phyloP scores from a whole-genome alignment of 2,888 invertebrate genomes.

The Sericinus montela region DNA sequence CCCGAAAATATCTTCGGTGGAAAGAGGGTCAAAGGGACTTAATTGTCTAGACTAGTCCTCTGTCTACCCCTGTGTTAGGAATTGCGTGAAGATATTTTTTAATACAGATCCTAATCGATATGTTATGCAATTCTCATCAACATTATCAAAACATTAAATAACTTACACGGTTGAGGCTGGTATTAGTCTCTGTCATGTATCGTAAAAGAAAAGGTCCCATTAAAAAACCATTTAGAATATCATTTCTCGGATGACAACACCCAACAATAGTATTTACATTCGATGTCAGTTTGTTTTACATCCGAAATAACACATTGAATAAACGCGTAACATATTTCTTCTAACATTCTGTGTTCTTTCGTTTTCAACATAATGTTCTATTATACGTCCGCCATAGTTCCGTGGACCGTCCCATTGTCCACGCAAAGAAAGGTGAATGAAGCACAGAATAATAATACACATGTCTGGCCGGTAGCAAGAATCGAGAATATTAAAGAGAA shows the following conservation, averaged over 20 bases:
- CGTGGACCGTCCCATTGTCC: slow-evolving; percentile 58
- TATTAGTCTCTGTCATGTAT: slow-evolving; percentile 36
- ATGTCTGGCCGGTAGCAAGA: slow-evolving; percentile 59
- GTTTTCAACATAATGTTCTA: slow-evolving; percentile 63
- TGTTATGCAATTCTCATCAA: background rate
- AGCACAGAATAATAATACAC: slow-evolving; percentile 68
- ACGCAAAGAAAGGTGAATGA: slow-evolving; percentile 70
- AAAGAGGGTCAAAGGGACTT: too few species aligned
- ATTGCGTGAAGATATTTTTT: too few species aligned
- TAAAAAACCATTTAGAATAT: slow-evolving; percentile 69
- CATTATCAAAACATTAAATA: slow-evolving; percentile 4
- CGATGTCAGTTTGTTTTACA: slow-evolving; percentile 78
- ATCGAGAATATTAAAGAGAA: slow-evolving; percentile 51
- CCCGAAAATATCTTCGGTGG: too few species aligned
- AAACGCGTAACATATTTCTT: slow-evolving; percentile 69
- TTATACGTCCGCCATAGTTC: slow-evolving; percentile 65
- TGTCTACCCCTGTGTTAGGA: too few species aligned
- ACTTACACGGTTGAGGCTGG: slow-evolving; percentile 32
- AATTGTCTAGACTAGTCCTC: too few species aligned
- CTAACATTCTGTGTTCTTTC: slow-evolving; percentile 60
- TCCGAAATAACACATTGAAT: slow-evolving; percentile 71
- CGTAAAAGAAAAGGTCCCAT: slow-evolving; percentile 61
- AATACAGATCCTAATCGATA: too few species aligned
- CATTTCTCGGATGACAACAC: slow-evolving; percentile 68
- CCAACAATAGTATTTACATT: slow-evolving; percentile 77